Base-by-base conservation (phyloP, 2,888 invertebrate species). In the Chaitophorus viminalis region DNA sequence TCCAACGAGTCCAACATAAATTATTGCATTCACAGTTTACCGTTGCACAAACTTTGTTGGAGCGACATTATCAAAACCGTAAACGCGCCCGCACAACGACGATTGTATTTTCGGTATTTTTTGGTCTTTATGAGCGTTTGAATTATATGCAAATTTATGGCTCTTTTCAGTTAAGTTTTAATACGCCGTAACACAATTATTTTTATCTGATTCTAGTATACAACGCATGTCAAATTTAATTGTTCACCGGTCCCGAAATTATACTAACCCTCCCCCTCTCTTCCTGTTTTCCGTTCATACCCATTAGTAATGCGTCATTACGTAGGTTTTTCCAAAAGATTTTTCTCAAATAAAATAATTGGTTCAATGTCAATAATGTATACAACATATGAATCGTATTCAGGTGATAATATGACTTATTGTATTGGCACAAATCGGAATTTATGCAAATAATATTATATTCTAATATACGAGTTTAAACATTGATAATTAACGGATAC, bases 1-100 rank as follows among this genome's bases (percentile, higher is more conserved):
- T 21, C 60, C 4, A 46, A 46, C 14, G 46, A 21, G 11, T 21
- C 4, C 33, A 11, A 74, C 36, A 21, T 36, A 33, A 74, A 33
- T 74, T 33, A 21, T 74, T 46, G 46, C 46, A 74, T 74, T 74
- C 36, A 36, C 25, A 14, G 25, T 36, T 36, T 36, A 36, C 75
- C 75, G 6, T 39, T n/a, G 17, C 39, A 75, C 8, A 75, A 75
- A 75, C 39, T 39, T 74, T 74, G 74, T 74, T 74, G n/a, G 75
- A 5, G 17, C n/a, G 36, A 46, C 36, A 75, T 36, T 39, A 39
- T 39, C 75, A n/a, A 39, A 39, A 75, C 39, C 36, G 39, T 75
- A n/a, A 39, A 39, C 39, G 39, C 75, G 75, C 75, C 39, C 25
- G 75, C 17, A 39, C n/a, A n/a, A n/a, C n/a, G 75, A 39, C 14